phyloP scores from a whole-genome alignment of 2,888 invertebrate genomes.

The Brachycybe producta region DNA sequence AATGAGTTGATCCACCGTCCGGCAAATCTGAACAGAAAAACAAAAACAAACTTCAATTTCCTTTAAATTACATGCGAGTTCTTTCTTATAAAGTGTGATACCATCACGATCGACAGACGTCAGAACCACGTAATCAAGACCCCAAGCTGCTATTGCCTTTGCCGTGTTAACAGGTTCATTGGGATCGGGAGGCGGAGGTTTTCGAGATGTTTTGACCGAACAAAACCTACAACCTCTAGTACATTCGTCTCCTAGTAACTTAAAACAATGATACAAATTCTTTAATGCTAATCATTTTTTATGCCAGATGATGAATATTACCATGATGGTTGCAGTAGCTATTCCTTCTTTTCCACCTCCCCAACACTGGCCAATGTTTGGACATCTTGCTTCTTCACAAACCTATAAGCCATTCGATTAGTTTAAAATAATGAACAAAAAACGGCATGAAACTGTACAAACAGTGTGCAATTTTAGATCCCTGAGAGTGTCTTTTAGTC shows the following conservation, averaged over 20 bases:
- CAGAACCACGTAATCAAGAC: constrained; percentile 89
- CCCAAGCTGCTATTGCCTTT: constrained; percentile 81
- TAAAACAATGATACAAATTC: constrained; percentile 19
- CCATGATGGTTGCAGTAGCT: constrained; percentile 99
- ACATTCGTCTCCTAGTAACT: constrained; percentile 98
- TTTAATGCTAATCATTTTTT: background rate
- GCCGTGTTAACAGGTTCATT: constrained; percentile 88
- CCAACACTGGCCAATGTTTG: constrained; percentile 98
- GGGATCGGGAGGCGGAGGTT: constrained; percentile 77
- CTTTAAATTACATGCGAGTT: constrained; percentile 14
- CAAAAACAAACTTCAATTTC: background rate
- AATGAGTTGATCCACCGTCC: constrained; percentile 88
- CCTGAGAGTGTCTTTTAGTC: constrained; percentile 70
- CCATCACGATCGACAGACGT: constrained; percentile 98
- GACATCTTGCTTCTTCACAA: constrained; percentile 94
- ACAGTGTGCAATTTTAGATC: constrained; percentile 83
- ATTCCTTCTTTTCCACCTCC: constrained; percentile 86
- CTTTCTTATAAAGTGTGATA: constrained; percentile 31
- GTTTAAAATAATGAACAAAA: too few relatives aligned
- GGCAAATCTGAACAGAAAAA: constrained; percentile 25
- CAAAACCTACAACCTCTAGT: constrained; percentile 97
- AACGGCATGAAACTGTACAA: constrained; percentile 3
- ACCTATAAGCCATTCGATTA: constrained; percentile 28
- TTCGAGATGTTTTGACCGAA: constrained; percentile 88
- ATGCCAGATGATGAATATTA: constrained; percentile 32